Evolutionary conservation across 2,888 invertebrate genomes (phyloP).

Genomic region (Eristalinus aeneus): DNA sequence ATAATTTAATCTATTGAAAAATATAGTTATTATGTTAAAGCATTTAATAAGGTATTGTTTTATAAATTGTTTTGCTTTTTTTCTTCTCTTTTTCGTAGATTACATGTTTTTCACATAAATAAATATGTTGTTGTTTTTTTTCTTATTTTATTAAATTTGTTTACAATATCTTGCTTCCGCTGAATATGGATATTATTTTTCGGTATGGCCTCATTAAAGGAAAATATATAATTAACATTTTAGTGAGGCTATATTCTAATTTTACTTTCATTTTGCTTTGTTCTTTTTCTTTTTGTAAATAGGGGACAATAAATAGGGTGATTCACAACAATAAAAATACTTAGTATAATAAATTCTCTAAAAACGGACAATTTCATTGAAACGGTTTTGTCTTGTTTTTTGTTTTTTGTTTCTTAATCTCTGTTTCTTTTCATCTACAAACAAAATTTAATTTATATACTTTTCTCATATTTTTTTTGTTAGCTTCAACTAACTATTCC

Average conservation of each 20-base stretch:
- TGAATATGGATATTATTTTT: conserved; percentile 39
- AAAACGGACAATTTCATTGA: conserved; percentile 69
- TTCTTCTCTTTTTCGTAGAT: conserved; percentile 45
- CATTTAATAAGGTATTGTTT: conserved; percentile 63
- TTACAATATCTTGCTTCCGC: conserved; percentile 60
- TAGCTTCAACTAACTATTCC: conserved; percentile 52
- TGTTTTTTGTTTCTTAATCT: conserved; percentile 11
- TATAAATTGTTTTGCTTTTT: background rate
- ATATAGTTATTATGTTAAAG: conserved; percentile 67
- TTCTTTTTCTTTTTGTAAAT: conserved; percentile 69
- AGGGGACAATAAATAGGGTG: conserved; percentile 61
- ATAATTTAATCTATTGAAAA: conserved; percentile 68
- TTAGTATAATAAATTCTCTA: conserved; percentile 70
- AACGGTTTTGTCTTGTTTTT: conserved; percentile 30
- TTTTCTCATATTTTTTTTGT: conserved; percentile 18
- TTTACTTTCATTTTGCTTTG: conserved; percentile 7
- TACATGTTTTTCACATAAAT: conserved; percentile 69
- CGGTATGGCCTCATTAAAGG: conserved; percentile 38
- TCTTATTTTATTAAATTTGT: conserved; percentile 73
- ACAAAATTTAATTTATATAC: conserved; percentile 25
- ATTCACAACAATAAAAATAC: conserved; percentile 70
- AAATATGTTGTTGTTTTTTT: conserved; percentile 57
- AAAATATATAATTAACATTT: conserved; percentile 48
- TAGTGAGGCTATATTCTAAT: conserved; percentile 17
- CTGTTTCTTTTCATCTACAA: conserved; percentile 22